Percentiles rank a stretch among this genome's conserved stretches.
Conservation (phyloP, 2,888 invertebrate genomes). For the Zhuqinia jingwanae region DNA sequence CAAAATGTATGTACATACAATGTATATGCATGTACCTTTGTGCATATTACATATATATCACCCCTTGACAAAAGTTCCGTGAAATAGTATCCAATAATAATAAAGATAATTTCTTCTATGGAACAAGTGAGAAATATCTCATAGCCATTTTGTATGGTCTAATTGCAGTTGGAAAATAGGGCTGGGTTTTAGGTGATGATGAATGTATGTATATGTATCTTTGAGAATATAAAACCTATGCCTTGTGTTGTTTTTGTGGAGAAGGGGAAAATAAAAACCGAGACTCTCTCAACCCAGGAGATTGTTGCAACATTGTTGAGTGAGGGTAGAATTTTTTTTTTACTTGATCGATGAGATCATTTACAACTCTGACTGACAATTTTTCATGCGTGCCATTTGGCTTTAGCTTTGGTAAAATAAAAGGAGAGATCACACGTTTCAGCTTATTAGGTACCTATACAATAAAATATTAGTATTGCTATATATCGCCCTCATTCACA, state of each 20-base stretch:
- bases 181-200: slow-evolving; percentile 40
- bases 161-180: slow-evolving; percentile 53
- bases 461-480: too few species aligned
- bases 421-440: slow-evolving; percentile 42
- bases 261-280: slow-evolving; percentile 37
- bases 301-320: slow-evolving; percentile 44
- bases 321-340: slow-evolving; percentile 68
- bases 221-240: not conserved
- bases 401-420: slow-evolving; percentile 52
- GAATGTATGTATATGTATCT: slow-evolving; percentile 38
- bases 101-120: not conserved
- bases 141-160: slow-evolving; percentile 58
- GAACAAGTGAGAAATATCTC: slow-evolving; percentile 27
- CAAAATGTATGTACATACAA: not conserved
- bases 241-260: not conserved
- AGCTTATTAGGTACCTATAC: not conserved
- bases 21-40: not conserved
- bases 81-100: slow-evolving; percentile 17
- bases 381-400: slow-evolving; percentile 65
- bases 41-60: not conserved
- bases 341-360: slow-evolving; percentile 69
- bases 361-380: slow-evolving; percentile 68
- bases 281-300: slow-evolving; percentile 29
- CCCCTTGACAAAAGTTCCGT: slow-evolving; percentile 7
- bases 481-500: slow-evolving; percentile 28